Base-by-base conservation (phyloP, 2,888 invertebrate genomes). In the Hydroisotoma schaefferi region DNA sequence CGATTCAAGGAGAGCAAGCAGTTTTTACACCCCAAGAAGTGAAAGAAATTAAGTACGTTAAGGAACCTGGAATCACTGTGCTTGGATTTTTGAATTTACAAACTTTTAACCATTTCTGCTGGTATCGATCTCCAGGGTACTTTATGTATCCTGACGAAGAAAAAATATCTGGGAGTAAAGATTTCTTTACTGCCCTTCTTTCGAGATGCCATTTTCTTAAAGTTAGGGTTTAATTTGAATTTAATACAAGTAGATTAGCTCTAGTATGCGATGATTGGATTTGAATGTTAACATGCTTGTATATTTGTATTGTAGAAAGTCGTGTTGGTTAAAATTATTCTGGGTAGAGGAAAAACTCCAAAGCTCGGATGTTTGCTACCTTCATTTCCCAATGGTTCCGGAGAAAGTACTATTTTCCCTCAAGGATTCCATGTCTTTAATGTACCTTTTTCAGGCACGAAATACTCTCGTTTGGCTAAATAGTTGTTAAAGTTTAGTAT, bases 121-220 rank as follows among this genome's bases (percentile, higher is more conserved):
- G 65, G 62, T 70, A 57, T 27, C 61, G 66, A 8, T 51, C 59
- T 1, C 47, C 57, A 20, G 61, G 60, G 5, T 72, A 70, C 46
- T 70, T 72, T 46, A 2, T 72, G 0, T 67, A 72, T 38, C 72
- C 72, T 1, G 70, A 72, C 49, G 72, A 72, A 28, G 68, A 67
- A 6, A 55, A 61, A 1, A 62, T 68, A 28, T 55, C 49, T 38
- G 72, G 72, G 5, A 69, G 69, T 48, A 67, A 55, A 12, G 62
- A 65, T 27, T 58, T 72, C 2, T 72, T 72, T 48, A 43, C 55
- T 20, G 55, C 63, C 18, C 55, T 72, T 4, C 37, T 72, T n/a
- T 59, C 63, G 26, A 59, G 68, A 29, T 70, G 69, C 27, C 55
- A 63, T 23, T 47, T 55, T 8, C 40, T 69, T 8, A 49, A 70